Evolutionary conservation across 2,113 vertebrate species (phyloP).

Genomic region (Myanophis thanlyinensis): DNA sequence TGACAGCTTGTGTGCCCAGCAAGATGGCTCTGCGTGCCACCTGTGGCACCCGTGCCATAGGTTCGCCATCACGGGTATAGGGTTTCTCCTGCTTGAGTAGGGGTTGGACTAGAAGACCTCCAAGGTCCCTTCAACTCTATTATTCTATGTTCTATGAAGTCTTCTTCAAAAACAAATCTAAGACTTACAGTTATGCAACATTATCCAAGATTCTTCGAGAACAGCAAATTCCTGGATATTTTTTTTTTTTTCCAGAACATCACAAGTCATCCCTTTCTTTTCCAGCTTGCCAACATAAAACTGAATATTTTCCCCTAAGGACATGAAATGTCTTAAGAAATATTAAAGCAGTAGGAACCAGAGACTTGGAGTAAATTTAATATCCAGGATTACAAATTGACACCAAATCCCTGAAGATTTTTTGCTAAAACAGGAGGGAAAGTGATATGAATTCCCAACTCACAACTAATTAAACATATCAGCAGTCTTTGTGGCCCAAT

Average conservation of each 20-base stretch:
- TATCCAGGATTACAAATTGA: background rate
- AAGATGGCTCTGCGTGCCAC: no score
- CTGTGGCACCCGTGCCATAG: no score
- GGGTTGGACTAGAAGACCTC: background rate
- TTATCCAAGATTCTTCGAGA: background rate
- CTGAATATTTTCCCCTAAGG: background rate
- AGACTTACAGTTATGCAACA: background rate
- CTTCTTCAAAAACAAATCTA: background rate
- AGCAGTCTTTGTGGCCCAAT: background rate
- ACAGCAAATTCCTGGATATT: constrained; percentile 2
- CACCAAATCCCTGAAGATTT: background rate
- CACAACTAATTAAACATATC: background rate
- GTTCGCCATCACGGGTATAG: no score
- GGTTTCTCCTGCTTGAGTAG: background rate
- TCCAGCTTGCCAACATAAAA: background rate
- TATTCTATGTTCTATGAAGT: background rate
- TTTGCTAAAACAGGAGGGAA: background rate
- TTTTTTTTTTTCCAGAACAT: background rate
- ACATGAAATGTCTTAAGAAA: background rate
- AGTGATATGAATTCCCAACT: background rate
- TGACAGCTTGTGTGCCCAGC: no score
- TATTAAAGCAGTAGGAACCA: background rate
- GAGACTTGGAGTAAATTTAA: background rate
- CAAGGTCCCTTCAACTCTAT: background rate
- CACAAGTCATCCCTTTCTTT: background rate